A percentile compares a stretch with the other conserved stretches of the same genome.
These are phyloP conservation scores for Heliconius himera DNA, from an alignment of 1,140 invertebrate genomes.

Conservation along the genomic window DNA sequence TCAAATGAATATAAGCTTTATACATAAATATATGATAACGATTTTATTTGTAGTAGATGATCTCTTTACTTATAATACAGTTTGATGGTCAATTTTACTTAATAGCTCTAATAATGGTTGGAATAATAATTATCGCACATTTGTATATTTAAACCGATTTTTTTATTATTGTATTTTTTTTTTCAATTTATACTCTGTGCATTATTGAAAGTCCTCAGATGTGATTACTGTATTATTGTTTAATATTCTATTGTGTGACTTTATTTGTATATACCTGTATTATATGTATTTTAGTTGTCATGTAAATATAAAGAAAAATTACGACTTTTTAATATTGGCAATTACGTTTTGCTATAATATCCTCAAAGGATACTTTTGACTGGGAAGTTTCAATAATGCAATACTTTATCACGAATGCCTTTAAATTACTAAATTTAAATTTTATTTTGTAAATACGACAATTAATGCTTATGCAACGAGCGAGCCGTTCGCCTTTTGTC, in stretches of 20 bases:
- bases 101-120: constrained; percentile 74
- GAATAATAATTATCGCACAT: constrained; percentile 59
- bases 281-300: constrained; percentile 50
- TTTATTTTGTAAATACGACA: constrained; percentile 76
- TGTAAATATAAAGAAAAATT: constrained; percentile 51
- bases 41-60: constrained; percentile 70
- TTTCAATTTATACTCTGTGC: constrained; percentile 27
- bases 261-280: constrained; percentile 71
- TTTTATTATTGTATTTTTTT: constrained; percentile 46
- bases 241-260: constrained; percentile 35
- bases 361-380: constrained; percentile 3
- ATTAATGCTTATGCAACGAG: constrained; percentile 73
- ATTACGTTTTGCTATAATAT: neutral
- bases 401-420: constrained; percentile 58
- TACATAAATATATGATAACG: neutral
- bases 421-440: constrained; percentile 61
- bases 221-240: neutral
- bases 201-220: constrained; percentile 53
- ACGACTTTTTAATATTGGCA: neutral
- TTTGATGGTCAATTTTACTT: constrained; percentile 81
- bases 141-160: constrained; percentile 52
- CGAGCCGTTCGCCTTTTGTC: constrained; percentile 65
- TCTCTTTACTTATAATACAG: constrained; percentile 80
- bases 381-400: constrained; percentile 56
- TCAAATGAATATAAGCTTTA: neutral